Evolutionary conservation across 2,113 vertebrate genomes (phyloP).

Genomic region (Tichodroma muraria): DNA sequence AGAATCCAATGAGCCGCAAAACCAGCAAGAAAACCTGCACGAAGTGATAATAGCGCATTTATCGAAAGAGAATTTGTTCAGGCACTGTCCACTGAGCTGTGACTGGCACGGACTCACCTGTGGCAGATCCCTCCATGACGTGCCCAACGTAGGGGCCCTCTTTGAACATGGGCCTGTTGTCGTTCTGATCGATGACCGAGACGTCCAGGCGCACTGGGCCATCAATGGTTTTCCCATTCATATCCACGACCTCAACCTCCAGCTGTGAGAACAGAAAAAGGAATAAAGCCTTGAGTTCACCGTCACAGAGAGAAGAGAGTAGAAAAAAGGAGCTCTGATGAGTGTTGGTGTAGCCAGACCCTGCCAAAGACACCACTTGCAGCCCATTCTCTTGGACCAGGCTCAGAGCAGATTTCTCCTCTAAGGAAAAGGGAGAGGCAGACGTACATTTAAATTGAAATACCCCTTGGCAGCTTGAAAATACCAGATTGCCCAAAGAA

Average conservation of each 20-base stretch:
- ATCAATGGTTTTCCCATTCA: constrained; percentile 79
- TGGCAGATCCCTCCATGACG: constrained; percentile 92
- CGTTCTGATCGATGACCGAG: constrained; percentile 92
- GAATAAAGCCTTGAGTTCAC: not conserved
- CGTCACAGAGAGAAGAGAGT: not conserved
- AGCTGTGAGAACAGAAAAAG: constrained; percentile 69
- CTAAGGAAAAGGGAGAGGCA: not conserved
- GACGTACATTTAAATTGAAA: not conserved
- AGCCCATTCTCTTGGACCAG: not conserved
- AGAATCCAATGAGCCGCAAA: not conserved
- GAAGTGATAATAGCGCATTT: accelerated
- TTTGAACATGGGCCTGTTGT: constrained; percentile 92
- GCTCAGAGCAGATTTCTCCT: not conserved
- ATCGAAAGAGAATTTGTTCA: too few relatives aligned
- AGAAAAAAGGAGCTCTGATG: not conserved
- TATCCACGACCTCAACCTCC: constrained; percentile 85
- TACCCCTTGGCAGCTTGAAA: not conserved
- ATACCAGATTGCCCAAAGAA: not conserved
- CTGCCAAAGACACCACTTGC: not conserved
- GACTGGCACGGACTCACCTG: constrained; percentile 70
- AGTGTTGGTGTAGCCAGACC: not conserved
- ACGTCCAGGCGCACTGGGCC: constrained; percentile 81
- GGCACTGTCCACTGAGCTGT: accelerated
- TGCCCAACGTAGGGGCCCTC: constrained; percentile 88
- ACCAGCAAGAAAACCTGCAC: not conserved